A percentile compares a stretch with the other conserved stretches of the same genome.
phyloP scores from a whole-genome alignment of 2,888 invertebrate species.

The Lacanobia wlatinum region DNA sequence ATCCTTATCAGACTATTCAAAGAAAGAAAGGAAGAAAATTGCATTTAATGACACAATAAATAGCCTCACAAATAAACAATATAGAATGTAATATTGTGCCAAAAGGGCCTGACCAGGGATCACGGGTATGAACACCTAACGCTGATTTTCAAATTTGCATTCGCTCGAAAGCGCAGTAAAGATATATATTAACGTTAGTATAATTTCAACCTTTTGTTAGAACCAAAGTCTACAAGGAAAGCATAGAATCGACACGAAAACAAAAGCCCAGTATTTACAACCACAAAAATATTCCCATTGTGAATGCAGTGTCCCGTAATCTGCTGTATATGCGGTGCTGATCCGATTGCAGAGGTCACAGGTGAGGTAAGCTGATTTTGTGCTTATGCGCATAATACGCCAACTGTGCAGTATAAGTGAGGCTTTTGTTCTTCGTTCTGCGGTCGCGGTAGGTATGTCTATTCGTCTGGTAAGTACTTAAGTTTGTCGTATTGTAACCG shows the following conservation, averaged over 20 bases:
- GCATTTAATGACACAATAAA: too few relatives aligned
- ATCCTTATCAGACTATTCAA: too few relatives aligned
- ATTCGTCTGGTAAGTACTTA: neutral
- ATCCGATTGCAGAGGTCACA: conserved; percentile 59
- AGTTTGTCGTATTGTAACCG: conserved; percentile 11
- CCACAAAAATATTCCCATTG: conserved; percentile 32
- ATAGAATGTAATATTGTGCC: too few relatives aligned
- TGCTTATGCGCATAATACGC: conserved; percentile 58
- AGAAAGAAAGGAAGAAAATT: too few relatives aligned
- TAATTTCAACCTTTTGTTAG: too few relatives aligned
- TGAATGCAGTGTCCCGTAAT: conserved; percentile 56
- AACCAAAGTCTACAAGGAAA: neutral
- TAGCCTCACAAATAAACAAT: too few relatives aligned
- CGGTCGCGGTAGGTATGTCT: neutral
- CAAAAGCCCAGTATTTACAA: conserved; percentile 33
- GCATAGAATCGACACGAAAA: neutral
- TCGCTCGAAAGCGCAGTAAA: too few relatives aligned
- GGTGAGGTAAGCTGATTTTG: conserved; percentile 63
- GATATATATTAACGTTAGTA: too few relatives aligned
- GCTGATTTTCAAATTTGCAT: too few relatives aligned
- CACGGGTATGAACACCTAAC: too few relatives aligned
- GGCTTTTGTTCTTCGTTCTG: conserved; percentile 22
- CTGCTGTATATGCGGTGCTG: conserved; percentile 56
- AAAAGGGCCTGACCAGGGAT: too few relatives aligned
- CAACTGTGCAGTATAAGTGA: conserved; percentile 31